Evolutionary conservation across 2,888 invertebrate species (phyloP), one percentile per base, ranked within the genome.

Genomic region (Brachycybe producta): DNA sequence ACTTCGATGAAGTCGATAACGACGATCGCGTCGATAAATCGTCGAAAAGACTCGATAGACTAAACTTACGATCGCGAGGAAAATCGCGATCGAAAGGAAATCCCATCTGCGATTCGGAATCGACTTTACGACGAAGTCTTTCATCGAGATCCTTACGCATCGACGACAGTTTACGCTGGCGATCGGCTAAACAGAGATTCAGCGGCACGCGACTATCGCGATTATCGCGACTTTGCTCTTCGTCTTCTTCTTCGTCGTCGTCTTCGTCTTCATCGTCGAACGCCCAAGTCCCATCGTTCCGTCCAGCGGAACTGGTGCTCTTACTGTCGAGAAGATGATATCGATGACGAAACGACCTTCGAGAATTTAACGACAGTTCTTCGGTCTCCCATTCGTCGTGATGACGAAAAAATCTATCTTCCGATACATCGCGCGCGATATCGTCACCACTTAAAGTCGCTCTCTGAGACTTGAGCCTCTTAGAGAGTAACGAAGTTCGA

Each of bases 131-230:
- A 7, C 8, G 13, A 11, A 11, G 38, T 11, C 17, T 7, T 11
- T 8, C 7, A 30, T 30, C 8, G 13, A 5, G 32, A 5, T 30
- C 54, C 49, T 7, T 30, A 24, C 40, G 52, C 51, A 35, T 48
- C 27, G n/a, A 50, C 27, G 19, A 47, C 49, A 42, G 62, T 23
- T 7, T 45, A 15, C 47, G 13, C 2, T 8, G 27, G 5, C 39
- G 46, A 30, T 87, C 87, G 46, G 84, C 71, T 51, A 87, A 75
- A 63, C 87, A 88, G 3, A 88, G 73, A 67, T 88, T 88, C 4
- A 88, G 68, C 0, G 87, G 87, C 61, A 86, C 84, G 44, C 82
- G 79, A 57, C 75, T 73, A 48, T 73, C 69, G n/a, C n/a, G n/a
- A 5, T 52, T 1, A 42, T 17, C 19, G n/a, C n/a, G n/a, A n/a